These are phyloP conservation scores for Sminthopsis crassicaudata DNA, from an alignment of 2,113 vertebrate genomes.

Conservation along the genomic window DNA sequence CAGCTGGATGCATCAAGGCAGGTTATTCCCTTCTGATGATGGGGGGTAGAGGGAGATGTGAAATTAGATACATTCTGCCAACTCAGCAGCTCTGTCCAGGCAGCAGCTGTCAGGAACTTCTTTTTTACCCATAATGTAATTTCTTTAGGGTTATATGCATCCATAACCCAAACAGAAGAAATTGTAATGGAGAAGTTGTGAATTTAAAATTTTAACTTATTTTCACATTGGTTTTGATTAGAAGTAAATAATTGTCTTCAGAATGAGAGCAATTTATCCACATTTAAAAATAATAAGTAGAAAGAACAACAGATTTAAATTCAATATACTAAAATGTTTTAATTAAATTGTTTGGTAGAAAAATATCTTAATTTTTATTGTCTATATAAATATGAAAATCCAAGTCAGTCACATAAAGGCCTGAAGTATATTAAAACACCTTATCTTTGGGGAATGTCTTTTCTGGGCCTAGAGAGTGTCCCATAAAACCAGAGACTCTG, in stretches of 20 bases:
- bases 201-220: background rate
- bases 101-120: background rate
- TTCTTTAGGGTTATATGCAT: conserved; percentile 10
- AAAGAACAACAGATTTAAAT: background rate
- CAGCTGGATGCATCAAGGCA: background rate
- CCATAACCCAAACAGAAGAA: background rate
- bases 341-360: background rate
- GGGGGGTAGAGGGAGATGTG: fast-evolving
- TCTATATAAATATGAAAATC: background rate
- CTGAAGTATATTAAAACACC: background rate
- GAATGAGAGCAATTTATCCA: background rate
- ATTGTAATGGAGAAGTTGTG: background rate
- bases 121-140: background rate
- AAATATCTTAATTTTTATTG: background rate
- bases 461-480: too few species aligned
- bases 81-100: conserved; percentile 4
- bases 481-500: background rate
- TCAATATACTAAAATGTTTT: background rate
- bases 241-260: background rate
- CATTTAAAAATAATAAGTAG: background rate
- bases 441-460: background rate
- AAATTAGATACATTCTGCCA: conserved; percentile 3
- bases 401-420: background rate
- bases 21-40: background rate
- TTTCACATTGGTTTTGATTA: background rate